These are phyloP conservation scores for Adelphocoris suturalis DNA, from an alignment of 2,888 invertebrate genomes.

Conservation along the genomic window DNA sequence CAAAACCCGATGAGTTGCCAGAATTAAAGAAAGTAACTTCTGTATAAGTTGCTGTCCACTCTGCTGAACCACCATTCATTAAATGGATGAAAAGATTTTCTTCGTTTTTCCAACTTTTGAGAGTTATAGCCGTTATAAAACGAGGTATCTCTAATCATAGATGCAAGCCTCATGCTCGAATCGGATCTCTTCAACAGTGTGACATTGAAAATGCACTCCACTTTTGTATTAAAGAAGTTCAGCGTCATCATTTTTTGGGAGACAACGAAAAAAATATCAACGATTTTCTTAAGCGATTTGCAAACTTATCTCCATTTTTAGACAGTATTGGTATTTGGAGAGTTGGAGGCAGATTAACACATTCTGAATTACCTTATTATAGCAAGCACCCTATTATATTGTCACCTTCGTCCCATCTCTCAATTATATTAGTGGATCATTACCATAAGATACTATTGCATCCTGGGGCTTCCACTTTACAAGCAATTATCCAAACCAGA, in stretches of 20 bases:
- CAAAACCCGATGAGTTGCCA: not conserved
- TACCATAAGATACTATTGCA: too few relatives aligned
- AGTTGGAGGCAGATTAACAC: slow-evolving; percentile 10
- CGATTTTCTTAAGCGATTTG: too few relatives aligned
- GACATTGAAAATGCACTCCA: not conserved
- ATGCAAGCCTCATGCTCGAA: not conserved
- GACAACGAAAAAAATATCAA: too few relatives aligned
- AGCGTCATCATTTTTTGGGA: too few relatives aligned
- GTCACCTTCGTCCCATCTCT: not conserved
- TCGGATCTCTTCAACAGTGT: not conserved
- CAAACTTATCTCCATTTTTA: too few relatives aligned
- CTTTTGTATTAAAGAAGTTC: slow-evolving; percentile 35
- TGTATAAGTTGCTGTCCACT: not conserved
- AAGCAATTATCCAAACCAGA: slow-evolving; percentile 61
- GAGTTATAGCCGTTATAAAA: slow-evolving; percentile 44
- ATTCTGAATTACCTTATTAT: not conserved
- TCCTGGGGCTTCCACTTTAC: too few relatives aligned
- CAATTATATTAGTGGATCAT: too few relatives aligned
- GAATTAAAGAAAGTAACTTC: not conserved
- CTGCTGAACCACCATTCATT: not conserved
- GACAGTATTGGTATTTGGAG: not conserved
- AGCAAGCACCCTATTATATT: slow-evolving; percentile 65
- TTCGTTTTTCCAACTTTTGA: slow-evolving; percentile 11
- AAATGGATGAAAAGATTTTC: slow-evolving; percentile 53
- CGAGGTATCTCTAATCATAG: slow-evolving; percentile 34